Evolutionary conservation across 2,888 invertebrate genomes (phyloP).

Genomic region (Nasonovia ribisnigri): DNA sequence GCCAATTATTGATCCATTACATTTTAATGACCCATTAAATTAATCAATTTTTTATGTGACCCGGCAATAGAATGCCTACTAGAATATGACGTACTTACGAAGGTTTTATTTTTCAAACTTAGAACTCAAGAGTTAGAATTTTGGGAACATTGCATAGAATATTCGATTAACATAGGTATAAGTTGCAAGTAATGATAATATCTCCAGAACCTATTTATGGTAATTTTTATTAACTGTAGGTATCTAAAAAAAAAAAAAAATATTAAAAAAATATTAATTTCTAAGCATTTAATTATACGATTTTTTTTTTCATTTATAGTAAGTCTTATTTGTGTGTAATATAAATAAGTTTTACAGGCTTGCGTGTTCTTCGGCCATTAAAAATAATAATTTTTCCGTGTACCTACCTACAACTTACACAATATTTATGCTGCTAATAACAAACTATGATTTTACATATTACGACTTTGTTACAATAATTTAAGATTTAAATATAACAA

Average conservation of each 20-base stretch:
- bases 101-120: neutral
- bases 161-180: neutral
- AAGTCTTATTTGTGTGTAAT: neutral
- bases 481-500: neutral
- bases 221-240: neutral
- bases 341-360: constrained; percentile 15
- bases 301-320: neutral
- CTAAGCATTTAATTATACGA: neutral
- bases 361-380: constrained; percentile 19
- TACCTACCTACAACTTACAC: neutral
- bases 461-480: neutral
- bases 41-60: neutral
- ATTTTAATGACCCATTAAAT: neutral
- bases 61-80: neutral
- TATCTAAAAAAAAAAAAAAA: neutral
- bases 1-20: neutral
- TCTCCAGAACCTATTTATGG: neutral
- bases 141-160: neutral
- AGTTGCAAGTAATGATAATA: neutral
- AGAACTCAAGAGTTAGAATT: neutral
- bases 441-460: constrained; percentile 23
- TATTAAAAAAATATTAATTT: neutral
- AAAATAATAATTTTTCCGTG: constrained; percentile 29
- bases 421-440: neutral
- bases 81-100: neutral